Conservation (phyloP, 2,113 vertebrate genomes). For the Gulo gulo region DNA sequence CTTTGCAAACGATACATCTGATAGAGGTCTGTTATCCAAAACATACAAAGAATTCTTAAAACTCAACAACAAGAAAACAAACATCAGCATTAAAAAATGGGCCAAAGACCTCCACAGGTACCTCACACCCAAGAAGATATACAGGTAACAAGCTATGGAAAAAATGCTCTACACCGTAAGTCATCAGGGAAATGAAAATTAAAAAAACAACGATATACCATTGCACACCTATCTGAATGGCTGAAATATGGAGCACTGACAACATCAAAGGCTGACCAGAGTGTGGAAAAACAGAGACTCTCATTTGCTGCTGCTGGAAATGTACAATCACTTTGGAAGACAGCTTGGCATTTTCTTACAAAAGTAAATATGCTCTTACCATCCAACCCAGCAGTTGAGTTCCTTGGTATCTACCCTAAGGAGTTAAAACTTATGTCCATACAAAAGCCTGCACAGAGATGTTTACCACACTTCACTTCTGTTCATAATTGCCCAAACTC, state of each 20-base stretch:
- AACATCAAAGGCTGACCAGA: neutral
- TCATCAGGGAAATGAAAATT: neutral
- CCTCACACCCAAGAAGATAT: neutral
- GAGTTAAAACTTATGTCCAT: neutral
- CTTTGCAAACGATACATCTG: neutral
- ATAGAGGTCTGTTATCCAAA: neutral
- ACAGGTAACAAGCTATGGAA: neutral
- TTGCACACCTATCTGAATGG: neutral
- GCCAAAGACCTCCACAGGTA: neutral
- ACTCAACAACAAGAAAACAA: neutral
- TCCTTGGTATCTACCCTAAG: neutral
- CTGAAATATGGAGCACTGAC: neutral
- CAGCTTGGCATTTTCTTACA: no score
- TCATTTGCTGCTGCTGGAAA: neutral
- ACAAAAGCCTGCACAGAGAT: neutral
- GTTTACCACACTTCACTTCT: neutral
- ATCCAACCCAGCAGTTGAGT: no score
- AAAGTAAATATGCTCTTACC: no score
- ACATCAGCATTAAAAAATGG: neutral
- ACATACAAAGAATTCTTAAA: neutral
- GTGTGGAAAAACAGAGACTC: neutral
- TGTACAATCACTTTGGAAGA: neutral
- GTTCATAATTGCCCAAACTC: neutral
- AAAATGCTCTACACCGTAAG: neutral
- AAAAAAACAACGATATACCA: neutral